phyloP scores from a whole-genome alignment of 2,888 invertebrate species.

The Quadroppia sp. region DNA sequence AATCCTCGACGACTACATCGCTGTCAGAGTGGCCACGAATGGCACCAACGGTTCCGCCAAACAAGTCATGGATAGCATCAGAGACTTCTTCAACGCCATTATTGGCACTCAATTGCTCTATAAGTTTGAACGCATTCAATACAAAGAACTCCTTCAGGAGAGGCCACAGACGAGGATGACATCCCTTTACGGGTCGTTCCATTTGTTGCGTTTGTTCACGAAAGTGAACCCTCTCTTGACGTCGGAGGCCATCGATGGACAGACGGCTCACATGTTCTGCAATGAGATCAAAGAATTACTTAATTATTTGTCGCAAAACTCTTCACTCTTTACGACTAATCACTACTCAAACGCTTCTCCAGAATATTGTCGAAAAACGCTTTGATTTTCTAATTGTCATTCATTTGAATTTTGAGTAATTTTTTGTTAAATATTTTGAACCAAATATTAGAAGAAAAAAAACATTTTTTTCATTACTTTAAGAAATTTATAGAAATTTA shows the following conservation, averaged over 20 bases:
- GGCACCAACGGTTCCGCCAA: conserved; percentile 50
- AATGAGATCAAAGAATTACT: conserved; percentile 83
- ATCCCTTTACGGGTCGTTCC: conserved; percentile 74
- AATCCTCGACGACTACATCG: conserved; percentile 75
- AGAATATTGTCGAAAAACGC: neutral
- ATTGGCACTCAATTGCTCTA: conserved; percentile 86
- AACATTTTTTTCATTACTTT: too few species aligned
- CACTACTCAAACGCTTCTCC: conserved; percentile 5
- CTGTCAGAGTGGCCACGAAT: conserved; percentile 1
- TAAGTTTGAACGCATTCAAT: conserved; percentile 88
- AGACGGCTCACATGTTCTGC: conserved; percentile 75
- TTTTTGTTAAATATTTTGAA: too few species aligned
- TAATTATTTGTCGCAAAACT: conserved; percentile 58
- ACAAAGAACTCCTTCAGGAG: conserved; percentile 52
- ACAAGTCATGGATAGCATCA: conserved; percentile 62
- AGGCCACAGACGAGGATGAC: conserved; percentile 24
- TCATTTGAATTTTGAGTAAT: too few species aligned
- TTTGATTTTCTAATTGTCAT: neutral
- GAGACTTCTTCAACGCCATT: conserved; percentile 90
- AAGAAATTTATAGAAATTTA: too few species aligned
- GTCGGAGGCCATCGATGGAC: conserved; percentile 81
- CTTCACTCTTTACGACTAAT: neutral
- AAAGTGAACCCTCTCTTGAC: conserved; percentile 84
- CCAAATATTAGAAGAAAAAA: too few species aligned
- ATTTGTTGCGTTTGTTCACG: conserved; percentile 76